Percentiles rank a stretch among this genome's conserved stretches.
phyloP scores from a whole-genome alignment of 2,797 vertebrate genomes.

The Linurgus olivaceus region DNA sequence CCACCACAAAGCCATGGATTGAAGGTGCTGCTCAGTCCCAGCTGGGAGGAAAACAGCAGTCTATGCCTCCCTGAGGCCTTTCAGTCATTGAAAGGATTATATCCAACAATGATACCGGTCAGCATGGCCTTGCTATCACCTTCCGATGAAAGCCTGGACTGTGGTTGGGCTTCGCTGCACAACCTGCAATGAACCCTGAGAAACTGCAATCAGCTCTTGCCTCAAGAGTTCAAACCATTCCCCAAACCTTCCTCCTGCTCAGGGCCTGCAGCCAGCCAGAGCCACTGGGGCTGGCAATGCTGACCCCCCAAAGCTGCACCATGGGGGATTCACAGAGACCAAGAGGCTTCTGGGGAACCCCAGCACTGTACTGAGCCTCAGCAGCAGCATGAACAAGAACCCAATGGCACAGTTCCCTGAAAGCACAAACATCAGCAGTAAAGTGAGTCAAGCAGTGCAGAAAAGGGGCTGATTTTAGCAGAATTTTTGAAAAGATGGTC shows the following conservation, averaged over 20 bases:
- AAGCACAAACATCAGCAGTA: neutral
- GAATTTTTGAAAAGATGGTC: neutral
- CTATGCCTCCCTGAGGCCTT: neutral
- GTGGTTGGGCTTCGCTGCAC: neutral
- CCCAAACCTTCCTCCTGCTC: neutral
- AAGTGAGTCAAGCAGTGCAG: neutral
- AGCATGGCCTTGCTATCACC: rapidly evolving
- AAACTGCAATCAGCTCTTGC: neutral
- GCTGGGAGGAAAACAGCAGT: neutral
- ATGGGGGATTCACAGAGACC: neutral
- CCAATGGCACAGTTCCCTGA: neutral
- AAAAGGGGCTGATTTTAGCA: neutral
- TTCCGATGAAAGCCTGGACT: neutral
- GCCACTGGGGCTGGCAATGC: neutral
- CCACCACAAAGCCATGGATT: neutral
- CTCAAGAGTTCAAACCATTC: neutral
- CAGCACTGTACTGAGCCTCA: neutral
- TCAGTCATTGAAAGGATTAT: neutral
- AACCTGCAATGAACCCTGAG: neutral
- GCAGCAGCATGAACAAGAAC: neutral
- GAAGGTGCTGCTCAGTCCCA: neutral
- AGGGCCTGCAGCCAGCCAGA: neutral
- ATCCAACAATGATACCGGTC: neutral
- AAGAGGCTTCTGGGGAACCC: neutral
- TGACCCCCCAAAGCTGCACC: neutral